Base-by-base conservation (phyloP, 2,888 invertebrate species). In the Rotaria macrura region DNA sequence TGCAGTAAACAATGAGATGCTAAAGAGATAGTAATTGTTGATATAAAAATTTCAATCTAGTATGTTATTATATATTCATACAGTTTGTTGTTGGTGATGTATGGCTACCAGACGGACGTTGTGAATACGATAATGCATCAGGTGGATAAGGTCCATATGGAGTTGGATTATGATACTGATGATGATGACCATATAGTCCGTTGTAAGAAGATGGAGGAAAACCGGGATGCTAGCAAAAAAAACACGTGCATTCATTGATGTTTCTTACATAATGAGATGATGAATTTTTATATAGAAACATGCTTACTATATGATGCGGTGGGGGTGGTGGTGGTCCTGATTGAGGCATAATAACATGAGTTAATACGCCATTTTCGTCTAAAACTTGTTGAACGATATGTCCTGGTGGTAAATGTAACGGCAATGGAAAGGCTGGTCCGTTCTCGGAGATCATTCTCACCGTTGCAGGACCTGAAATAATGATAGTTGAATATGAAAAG, bases 391-490 rank as follows among this genome's bases (percentile, higher is more conserved):
- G 94, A 90, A 52, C 52, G 90, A 95, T 94, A 92, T 96, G 95
- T 88, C 95, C 95, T 86, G 95, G 95, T 87, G 96, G 95, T 89
- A 96, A 95, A 92, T 95, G 95, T 90, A 96, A 95, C 85, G 95
- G 95, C 93, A 96, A 94, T 87, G 95, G 94, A 89, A 94, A 93
- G 86, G 94, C 94, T 87, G 94, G 94, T 88, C 93, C 93, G 91
- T 93, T 94, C 89, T 94, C 94, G 88, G 94, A 94, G 89, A 95
- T 94, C 94, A 95, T 94, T 89, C 94, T 94, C 89, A 95, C 94
- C 88, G 94, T 94, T 91, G 94, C 94, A 90, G 95, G 95, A 91
- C 95, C 95, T 94, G 91, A 85, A 72, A 23, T 23, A 52, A 23
- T 52, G 23, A 2, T n/a, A n/a, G n/a, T n/a, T n/a, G n/a, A n/a